Percentiles rank a stretch among this genome's conserved stretches.
Evolutionary conservation across 2,113 vertebrate species (phyloP).

Genomic region (Trichechus manatus): DNA sequence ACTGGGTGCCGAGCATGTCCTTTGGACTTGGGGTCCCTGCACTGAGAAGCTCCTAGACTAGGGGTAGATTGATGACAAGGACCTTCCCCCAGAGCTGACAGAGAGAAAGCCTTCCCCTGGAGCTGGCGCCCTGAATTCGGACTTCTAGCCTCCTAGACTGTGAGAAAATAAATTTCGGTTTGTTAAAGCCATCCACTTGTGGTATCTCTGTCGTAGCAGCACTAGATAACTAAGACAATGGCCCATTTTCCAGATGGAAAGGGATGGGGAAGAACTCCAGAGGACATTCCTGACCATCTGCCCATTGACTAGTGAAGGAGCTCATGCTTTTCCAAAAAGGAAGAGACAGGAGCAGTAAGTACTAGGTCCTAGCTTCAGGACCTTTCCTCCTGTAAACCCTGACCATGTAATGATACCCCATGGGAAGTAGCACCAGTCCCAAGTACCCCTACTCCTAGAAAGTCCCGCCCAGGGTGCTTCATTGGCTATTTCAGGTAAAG

Average conservation of each 20-base stretch:
- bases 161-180: too few species aligned
- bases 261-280: neutral
- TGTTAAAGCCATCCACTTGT: too few species aligned
- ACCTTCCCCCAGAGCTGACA: too few species aligned
- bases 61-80: too few species aligned
- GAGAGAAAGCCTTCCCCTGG: too few species aligned
- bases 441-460: neutral
- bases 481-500: neutral
- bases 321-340: neutral
- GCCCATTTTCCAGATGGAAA: neutral
- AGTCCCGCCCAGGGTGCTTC: neutral
- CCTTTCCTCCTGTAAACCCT: neutral
- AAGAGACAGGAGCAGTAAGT: neutral
- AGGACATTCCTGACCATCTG: neutral
- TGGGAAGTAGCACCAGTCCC: neutral
- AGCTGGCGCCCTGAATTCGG: too few species aligned
- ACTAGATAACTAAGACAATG: too few species aligned
- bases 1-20: too few species aligned
- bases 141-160: too few species aligned
- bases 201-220: too few species aligned
- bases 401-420: neutral
- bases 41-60: too few species aligned
- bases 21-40: too few species aligned
- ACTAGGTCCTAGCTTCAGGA: neutral
- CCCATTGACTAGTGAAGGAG: neutral